Evolutionary conservation across 2,113 vertebrate species (phyloP).

Genomic region (Myotis brandtii): DNA sequence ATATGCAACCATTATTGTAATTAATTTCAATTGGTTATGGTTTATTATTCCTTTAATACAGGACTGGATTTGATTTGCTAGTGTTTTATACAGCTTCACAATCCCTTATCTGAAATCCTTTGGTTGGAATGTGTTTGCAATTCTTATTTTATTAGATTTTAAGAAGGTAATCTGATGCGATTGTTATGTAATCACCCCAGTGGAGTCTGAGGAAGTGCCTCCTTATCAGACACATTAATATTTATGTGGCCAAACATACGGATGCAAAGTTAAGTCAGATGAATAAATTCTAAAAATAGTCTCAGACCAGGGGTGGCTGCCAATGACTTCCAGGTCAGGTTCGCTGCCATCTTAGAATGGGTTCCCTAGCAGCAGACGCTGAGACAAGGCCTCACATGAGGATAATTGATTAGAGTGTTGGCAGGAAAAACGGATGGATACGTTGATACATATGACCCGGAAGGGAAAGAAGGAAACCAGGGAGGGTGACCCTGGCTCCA

Average conservation of each 20-base stretch:
- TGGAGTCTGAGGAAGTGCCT: slow-evolving; percentile 4
- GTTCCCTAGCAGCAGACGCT: not conserved
- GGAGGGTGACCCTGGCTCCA: not conserved
- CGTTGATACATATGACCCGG: not conserved
- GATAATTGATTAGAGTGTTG: not conserved
- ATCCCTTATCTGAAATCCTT: slow-evolving; percentile 55
- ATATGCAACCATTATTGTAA: slow-evolving; percentile 52
- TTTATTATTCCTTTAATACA: slow-evolving; percentile 62
- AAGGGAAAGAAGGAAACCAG: not conserved
- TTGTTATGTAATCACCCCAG: slow-evolving; percentile 38
- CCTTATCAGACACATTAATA: slow-evolving; percentile 50
- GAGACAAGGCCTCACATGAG: not conserved
- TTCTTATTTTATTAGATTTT: slow-evolving; percentile 67
- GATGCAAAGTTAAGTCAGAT: not conserved
- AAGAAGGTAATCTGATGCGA: slow-evolving; percentile 33
- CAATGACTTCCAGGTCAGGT: not conserved
- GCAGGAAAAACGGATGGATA: not conserved
- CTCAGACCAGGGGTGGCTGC: not conserved
- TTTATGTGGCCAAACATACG: not conserved
- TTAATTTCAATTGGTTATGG: slow-evolving; percentile 67
- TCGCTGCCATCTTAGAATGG: not conserved
- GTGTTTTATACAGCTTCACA: slow-evolving; percentile 48
- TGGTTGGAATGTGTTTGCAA: slow-evolving; percentile 59
- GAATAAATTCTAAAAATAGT: not conserved
- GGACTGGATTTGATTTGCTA: slow-evolving; percentile 60